Evolutionary conservation across 1,140 invertebrate genomes (phyloP).

Genomic region (Halictus rubicundus): DNA sequence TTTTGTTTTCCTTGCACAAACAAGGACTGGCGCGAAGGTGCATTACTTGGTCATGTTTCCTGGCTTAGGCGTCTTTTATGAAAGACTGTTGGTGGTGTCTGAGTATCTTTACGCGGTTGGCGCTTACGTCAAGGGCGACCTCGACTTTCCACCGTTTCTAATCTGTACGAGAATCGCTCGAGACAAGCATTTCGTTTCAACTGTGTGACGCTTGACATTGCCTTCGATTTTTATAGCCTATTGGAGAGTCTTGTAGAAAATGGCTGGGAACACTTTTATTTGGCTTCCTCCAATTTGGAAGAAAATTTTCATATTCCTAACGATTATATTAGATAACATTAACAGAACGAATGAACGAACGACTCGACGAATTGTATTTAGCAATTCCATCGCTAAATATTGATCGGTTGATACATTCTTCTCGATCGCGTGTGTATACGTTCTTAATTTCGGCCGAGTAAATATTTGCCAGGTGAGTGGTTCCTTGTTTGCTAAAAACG

Average conservation of each 20-base stretch:
- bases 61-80: slow-evolving; percentile 40
- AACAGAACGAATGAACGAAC: too few relatives aligned
- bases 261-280: too few relatives aligned
- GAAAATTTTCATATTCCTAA: too few relatives aligned
- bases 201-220: slow-evolving; percentile 1
- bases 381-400: neutral
- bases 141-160: slow-evolving; percentile 66
- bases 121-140: slow-evolving; percentile 69
- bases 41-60: slow-evolving; percentile 14
- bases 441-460: neutral
- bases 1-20: neutral
- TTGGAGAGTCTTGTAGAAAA: neutral
- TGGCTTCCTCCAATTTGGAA: too few relatives aligned
- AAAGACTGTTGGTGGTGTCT: slow-evolving; percentile 36
- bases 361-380: neutral
- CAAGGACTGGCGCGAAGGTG: neutral
- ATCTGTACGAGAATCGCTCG: slow-evolving; percentile 57
- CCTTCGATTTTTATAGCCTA: slow-evolving; percentile 3
- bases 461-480: neutral
- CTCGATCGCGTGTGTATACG: neutral
- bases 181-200: slow-evolving; percentile 51
- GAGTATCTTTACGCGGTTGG: slow-evolving; percentile 52
- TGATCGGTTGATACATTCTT: neutral
- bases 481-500: neutral
- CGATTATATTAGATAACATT: neutral